Percentiles rank a stretch among this genome's conserved stretches.
Evolutionary conservation across 2,888 invertebrate genomes (phyloP).

Genomic region (Hermodice carunculata): DNA sequence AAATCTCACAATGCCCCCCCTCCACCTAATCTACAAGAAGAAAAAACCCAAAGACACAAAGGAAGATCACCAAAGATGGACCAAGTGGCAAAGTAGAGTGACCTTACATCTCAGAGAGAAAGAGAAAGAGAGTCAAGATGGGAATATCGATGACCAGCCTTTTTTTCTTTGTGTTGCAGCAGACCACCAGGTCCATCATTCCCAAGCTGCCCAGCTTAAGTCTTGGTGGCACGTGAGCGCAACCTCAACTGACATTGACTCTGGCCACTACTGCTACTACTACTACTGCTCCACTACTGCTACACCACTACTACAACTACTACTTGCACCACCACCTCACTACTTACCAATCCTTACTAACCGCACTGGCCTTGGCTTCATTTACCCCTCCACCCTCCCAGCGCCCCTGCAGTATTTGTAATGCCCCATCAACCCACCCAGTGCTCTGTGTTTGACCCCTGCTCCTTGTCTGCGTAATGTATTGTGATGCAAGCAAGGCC

Average conservation of each 20-base stretch:
- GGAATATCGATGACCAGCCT: conserved; percentile 15
- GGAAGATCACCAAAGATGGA: too few species aligned
- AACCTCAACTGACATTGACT: neutral
- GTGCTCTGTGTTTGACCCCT: neutral
- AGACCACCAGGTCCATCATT: conserved; percentile 58
- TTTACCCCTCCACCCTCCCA: too few species aligned
- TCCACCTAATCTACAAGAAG: too few species aligned
- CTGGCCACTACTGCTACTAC: neutral
- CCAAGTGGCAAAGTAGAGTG: too few species aligned
- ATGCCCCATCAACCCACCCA: too few species aligned
- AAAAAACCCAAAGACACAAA: too few species aligned
- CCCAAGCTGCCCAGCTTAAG: conserved; percentile 65
- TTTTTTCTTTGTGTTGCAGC: conserved; percentile 40
- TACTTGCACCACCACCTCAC: neutral
- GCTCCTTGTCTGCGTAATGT: conserved; percentile 5
- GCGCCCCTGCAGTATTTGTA: too few species aligned
- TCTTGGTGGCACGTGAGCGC: conserved; percentile 54
- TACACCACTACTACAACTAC: neutral
- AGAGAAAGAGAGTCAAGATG: too few species aligned
- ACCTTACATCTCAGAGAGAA: too few species aligned
- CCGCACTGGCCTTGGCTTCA: too few species aligned
- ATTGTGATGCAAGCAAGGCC: neutral
- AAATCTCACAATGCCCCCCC: too few species aligned
- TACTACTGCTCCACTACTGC: neutral
- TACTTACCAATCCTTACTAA: neutral